These are phyloP conservation scores for Boloria selene DNA, from an alignment of 2,888 invertebrate species.

Conservation along the genomic window DNA sequence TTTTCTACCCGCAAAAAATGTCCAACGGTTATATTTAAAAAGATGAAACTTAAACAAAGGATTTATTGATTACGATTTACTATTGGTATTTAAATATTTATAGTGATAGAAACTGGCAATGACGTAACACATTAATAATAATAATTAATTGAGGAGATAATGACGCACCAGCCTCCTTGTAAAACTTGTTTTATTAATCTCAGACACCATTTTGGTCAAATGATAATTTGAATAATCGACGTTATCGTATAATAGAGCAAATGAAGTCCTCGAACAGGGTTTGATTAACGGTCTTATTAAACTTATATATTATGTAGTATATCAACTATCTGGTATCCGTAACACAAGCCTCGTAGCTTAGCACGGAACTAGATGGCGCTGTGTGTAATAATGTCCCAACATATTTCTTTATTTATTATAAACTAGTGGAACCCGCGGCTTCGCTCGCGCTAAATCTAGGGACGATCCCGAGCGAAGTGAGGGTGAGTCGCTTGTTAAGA, in stretches of 20 bases:
- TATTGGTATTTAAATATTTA: background rate
- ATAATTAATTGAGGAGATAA: slow-evolving; percentile 29
- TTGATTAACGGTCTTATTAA: slow-evolving; percentile 3
- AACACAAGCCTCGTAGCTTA: no score
- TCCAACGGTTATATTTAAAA: background rate
- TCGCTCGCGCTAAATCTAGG: no score
- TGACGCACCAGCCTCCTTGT: slow-evolving; percentile 26
- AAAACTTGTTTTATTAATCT: slow-evolving; percentile 35
- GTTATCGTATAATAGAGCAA: slow-evolving; percentile 18
- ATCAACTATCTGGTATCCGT: no score
- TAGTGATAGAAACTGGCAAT: slow-evolving; percentile 21
- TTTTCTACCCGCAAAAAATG: slow-evolving; percentile 16
- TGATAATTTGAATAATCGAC: slow-evolving; percentile 24
- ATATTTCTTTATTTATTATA: no score
- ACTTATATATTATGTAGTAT: no score
- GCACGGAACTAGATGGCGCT: no score
- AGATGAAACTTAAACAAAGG: background rate
- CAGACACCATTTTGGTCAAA: slow-evolving; percentile 21
- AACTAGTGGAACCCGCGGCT: no score
- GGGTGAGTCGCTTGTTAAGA: no score
- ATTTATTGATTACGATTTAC: background rate
- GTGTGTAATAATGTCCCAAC: no score
- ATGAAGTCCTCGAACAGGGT: slow-evolving; percentile 5
- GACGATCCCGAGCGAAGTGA: no score
- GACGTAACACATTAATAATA: slow-evolving; percentile 28